Evolutionary conservation across 2,797 vertebrate species (phyloP).

Genomic region (Parotocinclus haroldoi): DNA sequence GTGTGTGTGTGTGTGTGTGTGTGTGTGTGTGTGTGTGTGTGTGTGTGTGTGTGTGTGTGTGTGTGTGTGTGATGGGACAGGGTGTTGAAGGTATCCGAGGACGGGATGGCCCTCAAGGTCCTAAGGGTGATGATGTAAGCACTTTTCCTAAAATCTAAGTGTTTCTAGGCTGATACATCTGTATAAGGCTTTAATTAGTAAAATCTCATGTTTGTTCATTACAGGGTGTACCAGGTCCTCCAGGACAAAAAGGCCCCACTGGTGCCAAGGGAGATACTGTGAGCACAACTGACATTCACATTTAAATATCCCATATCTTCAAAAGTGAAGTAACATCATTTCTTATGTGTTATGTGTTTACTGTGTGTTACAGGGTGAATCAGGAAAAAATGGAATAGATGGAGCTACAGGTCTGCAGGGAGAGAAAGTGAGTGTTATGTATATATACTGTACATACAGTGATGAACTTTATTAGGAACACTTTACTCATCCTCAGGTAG

Average conservation of each 20-base stretch:
- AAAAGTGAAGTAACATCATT: no score
- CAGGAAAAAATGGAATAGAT: constrained; percentile 64
- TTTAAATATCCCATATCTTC: no score
- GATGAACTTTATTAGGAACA: no score
- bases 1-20: no score
- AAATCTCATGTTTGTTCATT: constrained; percentile 1
- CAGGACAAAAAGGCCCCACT: constrained; percentile 59
- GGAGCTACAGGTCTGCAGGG: constrained; percentile 66
- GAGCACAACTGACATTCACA: constrained; percentile 34
- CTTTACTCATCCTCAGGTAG: background rate
- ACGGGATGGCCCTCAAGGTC: constrained; percentile 66
- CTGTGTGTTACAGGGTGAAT: constrained; percentile 59
- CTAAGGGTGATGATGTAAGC: constrained; percentile 72
- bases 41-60: background rate
- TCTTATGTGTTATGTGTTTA: background rate
- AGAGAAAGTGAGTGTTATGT: constrained; percentile 59
- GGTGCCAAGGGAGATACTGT: constrained; percentile 72
- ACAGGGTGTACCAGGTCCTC: constrained; percentile 67
- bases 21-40: no score
- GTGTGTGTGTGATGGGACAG: constrained; percentile 51
- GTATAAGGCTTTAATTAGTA: no score
- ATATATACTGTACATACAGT: no score
- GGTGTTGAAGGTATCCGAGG: constrained; percentile 75
- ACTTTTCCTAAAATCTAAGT: background rate
- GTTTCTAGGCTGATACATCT: no score